phyloP scores from a whole-genome alignment of 2,888 invertebrate species.

The Myathropa florea region DNA sequence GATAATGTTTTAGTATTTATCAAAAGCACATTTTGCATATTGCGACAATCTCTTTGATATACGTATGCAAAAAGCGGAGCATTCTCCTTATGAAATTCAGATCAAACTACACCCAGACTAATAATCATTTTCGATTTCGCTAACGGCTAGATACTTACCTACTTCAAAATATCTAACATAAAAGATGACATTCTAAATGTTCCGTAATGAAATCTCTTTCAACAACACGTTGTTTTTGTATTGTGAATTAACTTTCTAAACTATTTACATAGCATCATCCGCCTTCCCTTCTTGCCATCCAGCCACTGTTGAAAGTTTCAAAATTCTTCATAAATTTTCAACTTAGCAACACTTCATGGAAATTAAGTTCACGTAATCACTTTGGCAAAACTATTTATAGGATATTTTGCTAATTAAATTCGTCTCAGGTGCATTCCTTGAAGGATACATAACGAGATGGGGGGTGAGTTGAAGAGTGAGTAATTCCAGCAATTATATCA shows the following conservation, averaged over 20 bases:
- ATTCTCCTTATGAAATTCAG: neutral
- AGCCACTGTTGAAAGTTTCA: neutral
- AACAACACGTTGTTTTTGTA: neutral
- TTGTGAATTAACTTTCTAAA: neutral
- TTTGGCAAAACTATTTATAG: conserved; percentile 54
- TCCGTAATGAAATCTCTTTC: neutral
- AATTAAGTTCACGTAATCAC: conserved; percentile 46
- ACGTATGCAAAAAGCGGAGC: neutral
- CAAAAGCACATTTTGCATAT: neutral
- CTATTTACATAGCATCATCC: neutral
- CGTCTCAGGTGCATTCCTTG: conserved; percentile 59
- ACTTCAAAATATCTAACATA: neutral
- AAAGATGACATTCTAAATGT: neutral
- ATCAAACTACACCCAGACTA: neutral
- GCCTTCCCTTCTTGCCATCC: neutral
- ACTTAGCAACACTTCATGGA: conserved; percentile 36
- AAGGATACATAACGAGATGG: conserved; percentile 19
- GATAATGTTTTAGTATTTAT: too few species aligned
- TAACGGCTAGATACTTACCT: neutral
- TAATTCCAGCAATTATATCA: conserved; percentile 46
- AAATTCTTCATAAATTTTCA: conserved; percentile 31
- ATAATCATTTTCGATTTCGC: neutral
- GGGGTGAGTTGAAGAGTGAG: conserved; percentile 29
- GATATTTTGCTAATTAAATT: conserved; percentile 64
- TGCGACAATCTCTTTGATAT: neutral